phyloP scores from a whole-genome alignment of 2,888 invertebrate genomes.

The Leptarthrus brevirostris region DNA sequence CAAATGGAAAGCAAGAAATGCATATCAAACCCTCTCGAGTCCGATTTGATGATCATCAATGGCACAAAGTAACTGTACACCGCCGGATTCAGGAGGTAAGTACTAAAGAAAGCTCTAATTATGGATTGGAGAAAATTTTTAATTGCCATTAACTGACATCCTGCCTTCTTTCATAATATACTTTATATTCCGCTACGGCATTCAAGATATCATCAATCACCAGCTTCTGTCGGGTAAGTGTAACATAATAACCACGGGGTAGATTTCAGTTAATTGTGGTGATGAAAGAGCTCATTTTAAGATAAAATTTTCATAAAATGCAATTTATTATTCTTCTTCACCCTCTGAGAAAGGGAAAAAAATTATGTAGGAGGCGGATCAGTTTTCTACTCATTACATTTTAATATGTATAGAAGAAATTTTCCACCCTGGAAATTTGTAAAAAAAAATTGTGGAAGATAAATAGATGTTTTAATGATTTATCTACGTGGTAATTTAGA shows the following conservation, averaged over 20 bases:
- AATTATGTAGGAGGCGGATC: not conserved
- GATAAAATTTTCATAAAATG: conserved; percentile 50
- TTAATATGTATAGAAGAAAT: too few relatives aligned
- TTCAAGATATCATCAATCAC: conserved; percentile 87
- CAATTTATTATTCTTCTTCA: conserved; percentile 41
- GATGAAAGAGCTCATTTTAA: conserved; percentile 27
- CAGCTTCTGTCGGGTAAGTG: conserved; percentile 85
- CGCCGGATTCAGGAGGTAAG: conserved; percentile 89
- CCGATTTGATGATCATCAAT: conserved; percentile 94
- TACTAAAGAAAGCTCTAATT: not conserved
- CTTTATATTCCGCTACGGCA: conserved; percentile 50
- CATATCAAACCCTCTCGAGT: conserved; percentile 89
- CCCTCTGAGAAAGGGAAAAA: not conserved
- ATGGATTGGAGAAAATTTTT: not conserved
- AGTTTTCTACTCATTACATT: too few relatives aligned
- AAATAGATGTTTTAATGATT: too few relatives aligned
- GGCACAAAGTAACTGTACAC: conserved; percentile 93
- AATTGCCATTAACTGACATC: not conserved
- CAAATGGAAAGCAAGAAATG: conserved; percentile 90
- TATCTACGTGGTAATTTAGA: too few relatives aligned
- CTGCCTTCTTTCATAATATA: not conserved
- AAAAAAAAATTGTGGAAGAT: too few relatives aligned
- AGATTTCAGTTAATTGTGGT: conserved; percentile 38
- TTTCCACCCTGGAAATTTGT: too few relatives aligned
- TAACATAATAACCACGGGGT: conserved; percentile 22